Base-by-base conservation (phyloP, 2,888 invertebrate genomes). In the Chrysolina haemoptera region DNA sequence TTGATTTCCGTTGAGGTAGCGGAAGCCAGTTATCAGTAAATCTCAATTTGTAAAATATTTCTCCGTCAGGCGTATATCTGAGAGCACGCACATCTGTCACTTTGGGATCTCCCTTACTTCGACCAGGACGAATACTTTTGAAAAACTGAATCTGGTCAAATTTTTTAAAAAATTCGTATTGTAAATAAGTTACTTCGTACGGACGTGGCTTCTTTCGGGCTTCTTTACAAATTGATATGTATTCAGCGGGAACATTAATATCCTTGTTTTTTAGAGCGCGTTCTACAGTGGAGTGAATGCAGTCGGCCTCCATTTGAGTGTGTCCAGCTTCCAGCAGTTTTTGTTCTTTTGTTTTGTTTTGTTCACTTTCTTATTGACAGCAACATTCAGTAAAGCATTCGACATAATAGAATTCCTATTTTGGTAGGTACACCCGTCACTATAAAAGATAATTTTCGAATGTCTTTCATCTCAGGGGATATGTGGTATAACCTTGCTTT, bases 231-330 rank as follows among this genome's bases (percentile, higher is more conserved):
- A 62, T 22, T 8, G n/a, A 14, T 8, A 62, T 62, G 8, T 62
- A 20, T 40, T 62, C 62, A 22, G 62, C 62, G 18, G 27, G 10
- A 62, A 22, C 62, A 62, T 62, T 62, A 10, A 62, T 62, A 9
- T 35, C 62, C 20, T 20, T n/a, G 11, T 62, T 22, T 40, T 22
- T 62, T 6, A 62, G 27, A 35, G 4, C 27, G 14, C n/a, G 14
- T 62, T 62, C 62, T 16, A 62, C 40, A n/a, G n/a, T 62, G 1
- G 27, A 27, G 40, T 62, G 18, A 18, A 55, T 55, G 27, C 27
- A 20, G 22, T 55, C 59, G 22, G 12, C 10, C 2, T 55, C 59
- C 59, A 55, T 55, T 55, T 55, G 59, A 16, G 59, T 55, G 18
- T 55, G 59, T n/a, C 59, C 59, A 12, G 22, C n/a, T 55, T 55